Percentiles rank a stretch among this genome's conserved stretches.
Conservation (phyloP, 2,797 vertebrate genomes). For the Paguma larvata region DNA sequence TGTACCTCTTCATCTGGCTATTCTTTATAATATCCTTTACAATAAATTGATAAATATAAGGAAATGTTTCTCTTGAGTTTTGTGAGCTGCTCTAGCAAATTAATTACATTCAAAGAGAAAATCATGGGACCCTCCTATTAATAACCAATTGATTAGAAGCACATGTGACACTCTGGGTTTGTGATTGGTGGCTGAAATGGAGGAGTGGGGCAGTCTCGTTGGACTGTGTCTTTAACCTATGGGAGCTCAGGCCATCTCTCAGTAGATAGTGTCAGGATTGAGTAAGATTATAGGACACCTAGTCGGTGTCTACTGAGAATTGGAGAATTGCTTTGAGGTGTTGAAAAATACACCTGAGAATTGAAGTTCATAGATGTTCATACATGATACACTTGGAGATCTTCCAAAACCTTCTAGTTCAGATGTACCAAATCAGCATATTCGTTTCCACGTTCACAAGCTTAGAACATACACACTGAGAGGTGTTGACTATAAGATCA, state of each 20-base stretch:
- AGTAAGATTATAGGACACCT: neutral
- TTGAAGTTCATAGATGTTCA: neutral
- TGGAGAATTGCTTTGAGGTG: neutral
- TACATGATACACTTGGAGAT: neutral
- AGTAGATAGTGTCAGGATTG: neutral
- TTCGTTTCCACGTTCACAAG: neutral
- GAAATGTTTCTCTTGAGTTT: neutral
- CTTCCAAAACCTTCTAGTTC: neutral
- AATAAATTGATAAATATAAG: neutral
- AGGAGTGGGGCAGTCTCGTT: neutral
- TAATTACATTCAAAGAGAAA: neutral
- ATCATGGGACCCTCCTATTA: neutral
- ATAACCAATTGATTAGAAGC: neutral
- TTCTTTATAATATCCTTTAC: neutral
- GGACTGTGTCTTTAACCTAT: neutral
- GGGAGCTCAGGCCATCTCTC: neutral
- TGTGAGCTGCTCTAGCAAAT: neutral
- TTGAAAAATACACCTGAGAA: neutral
- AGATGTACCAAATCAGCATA: neutral
- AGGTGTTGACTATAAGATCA: neutral
- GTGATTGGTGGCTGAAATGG: neutral
- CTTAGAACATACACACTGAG: neutral
- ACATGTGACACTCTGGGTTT: neutral
- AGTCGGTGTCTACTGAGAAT: neutral
- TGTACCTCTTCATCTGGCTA: neutral